Conservation (phyloP, 1,140 invertebrate species). For the Cotesia vestalis region DNA sequence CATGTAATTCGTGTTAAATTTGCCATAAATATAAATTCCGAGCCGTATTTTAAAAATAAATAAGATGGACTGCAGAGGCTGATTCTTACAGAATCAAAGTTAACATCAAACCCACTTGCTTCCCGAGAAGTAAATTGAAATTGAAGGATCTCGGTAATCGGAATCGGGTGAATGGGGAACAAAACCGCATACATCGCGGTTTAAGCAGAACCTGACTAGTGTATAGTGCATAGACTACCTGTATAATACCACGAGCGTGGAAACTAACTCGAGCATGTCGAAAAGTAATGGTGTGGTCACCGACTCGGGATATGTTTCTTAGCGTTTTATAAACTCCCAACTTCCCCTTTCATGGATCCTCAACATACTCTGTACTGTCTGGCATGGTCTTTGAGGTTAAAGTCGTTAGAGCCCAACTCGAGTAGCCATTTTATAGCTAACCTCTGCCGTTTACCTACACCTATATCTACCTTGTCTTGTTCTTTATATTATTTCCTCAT, state of each 20-base stretch:
- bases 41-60: neutral
- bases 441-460: neutral
- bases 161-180: constrained; percentile 6
- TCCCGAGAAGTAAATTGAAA: constrained; percentile 1
- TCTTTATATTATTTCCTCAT: no score
- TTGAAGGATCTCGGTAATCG: neutral
- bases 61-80: no score
- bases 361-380: neutral
- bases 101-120: neutral
- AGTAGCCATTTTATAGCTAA: constrained; percentile 7
- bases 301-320: constrained; percentile 6
- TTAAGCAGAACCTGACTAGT: constrained; percentile 4
- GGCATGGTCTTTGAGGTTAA: constrained; percentile 21
- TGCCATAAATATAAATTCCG: neutral
- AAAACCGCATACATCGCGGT: constrained; percentile 18
- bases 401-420: constrained; percentile 25
- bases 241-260: neutral
- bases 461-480: neutral
- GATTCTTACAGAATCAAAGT: neutral
- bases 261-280: constrained; percentile 37
- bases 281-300: constrained; percentile 33
- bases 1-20: no score
- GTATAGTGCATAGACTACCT: neutral
- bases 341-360: neutral
- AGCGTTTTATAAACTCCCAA: neutral